Conservation (phyloP, 1,140 invertebrate genomes). For the Drosophila pectinifera region DNA sequence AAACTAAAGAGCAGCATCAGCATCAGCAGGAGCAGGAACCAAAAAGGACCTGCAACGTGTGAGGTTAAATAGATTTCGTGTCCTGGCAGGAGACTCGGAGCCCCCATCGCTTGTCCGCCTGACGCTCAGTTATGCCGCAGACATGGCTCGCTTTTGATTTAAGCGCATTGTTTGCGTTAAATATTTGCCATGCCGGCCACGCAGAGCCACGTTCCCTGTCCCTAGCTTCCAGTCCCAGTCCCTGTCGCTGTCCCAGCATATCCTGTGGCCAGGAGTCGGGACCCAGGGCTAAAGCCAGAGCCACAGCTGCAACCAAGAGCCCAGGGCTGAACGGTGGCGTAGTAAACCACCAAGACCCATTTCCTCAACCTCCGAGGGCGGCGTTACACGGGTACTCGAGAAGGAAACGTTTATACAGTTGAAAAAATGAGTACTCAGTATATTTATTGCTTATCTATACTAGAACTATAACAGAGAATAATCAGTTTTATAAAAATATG, state of each 20-base stretch:
- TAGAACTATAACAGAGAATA: not conserved
- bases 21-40: constrained; percentile 13
- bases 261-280: constrained; percentile 6
- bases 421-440: not conserved
- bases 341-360: constrained; percentile 13
- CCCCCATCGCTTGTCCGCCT: constrained; percentile 40
- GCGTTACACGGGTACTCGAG: constrained; percentile 14
- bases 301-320: constrained; percentile 61
- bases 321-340: constrained; percentile 24
- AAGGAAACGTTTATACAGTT: constrained; percentile 31
- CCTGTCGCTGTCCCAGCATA: constrained; percentile 14
- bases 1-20: constrained; percentile 70
- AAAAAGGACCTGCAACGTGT: constrained; percentile 33
- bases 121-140: constrained; percentile 74
- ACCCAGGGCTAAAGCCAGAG: constrained; percentile 28
- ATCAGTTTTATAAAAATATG: not conserved
- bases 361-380: constrained; percentile 1
- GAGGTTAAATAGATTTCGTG: constrained; percentile 65
- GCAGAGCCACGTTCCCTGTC: constrained; percentile 63
- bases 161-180: constrained; percentile 81
- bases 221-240: no score
- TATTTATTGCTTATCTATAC: not conserved
- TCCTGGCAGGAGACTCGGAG: not conserved
- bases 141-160: constrained; percentile 80
- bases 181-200: constrained; percentile 81